These are phyloP conservation scores for Ophion costatus DNA, from an alignment of 2,888 invertebrate species.

Conservation along the genomic window DNA sequence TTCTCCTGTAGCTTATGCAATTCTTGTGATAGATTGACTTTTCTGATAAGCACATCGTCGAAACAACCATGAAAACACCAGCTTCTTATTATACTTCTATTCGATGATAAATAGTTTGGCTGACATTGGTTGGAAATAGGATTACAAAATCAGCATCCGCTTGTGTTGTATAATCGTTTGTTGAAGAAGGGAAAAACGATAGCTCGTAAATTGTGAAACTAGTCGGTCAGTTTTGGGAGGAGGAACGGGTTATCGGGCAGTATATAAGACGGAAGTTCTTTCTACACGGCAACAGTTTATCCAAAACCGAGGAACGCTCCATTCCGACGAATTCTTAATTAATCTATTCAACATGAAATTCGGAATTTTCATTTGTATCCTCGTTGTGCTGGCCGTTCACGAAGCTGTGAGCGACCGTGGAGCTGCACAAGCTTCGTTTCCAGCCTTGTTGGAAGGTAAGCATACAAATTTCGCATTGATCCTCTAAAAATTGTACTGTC, in stretches of 20 bases:
- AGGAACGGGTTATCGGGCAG: not conserved
- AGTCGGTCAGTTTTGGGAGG: not conserved
- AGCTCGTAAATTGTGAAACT: not conserved
- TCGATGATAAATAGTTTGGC: not conserved
- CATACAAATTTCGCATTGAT: no score
- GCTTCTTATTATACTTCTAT: not conserved
- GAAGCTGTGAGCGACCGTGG: not conserved
- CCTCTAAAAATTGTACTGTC: no score
- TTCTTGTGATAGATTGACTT: not conserved
- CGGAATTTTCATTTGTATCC: not conserved
- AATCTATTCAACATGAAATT: conserved; percentile 24
- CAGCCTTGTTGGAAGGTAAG: not conserved
- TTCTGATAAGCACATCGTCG: not conserved
- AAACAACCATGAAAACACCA: not conserved
- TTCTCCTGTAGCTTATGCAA: not conserved
- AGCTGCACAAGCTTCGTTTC: not conserved
- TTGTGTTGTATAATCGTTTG: not conserved
- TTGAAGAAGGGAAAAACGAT: not conserved
- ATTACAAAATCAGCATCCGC: not conserved
- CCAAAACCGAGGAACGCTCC: not conserved
- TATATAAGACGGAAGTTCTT: conserved; percentile 4
- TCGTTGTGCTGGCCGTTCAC: conserved; percentile 14
- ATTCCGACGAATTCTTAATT: not conserved
- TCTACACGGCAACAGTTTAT: not conserved
- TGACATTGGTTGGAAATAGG: not conserved